Conservation (phyloP, 1,140 invertebrate genomes). For the Nilaparvata lugens region DNA sequence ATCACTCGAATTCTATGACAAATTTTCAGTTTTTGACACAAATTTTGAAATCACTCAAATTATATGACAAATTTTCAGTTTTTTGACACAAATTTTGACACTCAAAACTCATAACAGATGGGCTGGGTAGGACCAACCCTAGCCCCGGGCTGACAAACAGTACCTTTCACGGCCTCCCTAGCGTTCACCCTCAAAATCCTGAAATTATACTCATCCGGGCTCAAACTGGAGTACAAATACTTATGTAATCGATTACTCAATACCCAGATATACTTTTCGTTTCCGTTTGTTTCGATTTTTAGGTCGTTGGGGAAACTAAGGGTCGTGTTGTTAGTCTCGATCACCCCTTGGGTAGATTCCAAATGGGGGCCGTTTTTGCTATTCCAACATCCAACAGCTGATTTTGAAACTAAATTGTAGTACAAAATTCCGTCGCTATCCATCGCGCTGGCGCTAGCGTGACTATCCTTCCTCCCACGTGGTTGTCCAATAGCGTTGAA, state of each 20-base stretch:
- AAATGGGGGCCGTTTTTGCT: conserved; percentile 32
- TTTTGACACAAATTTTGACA: too few relatives aligned
- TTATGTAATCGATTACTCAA: conserved; percentile 62
- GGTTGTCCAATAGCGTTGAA: conserved; percentile 49
- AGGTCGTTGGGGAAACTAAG: conserved; percentile 71
- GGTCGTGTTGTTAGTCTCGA: conserved; percentile 46
- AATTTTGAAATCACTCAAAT: too few relatives aligned
- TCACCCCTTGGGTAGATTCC: conserved; percentile 47
- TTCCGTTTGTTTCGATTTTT: conserved; percentile 53
- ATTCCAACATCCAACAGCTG: conserved; percentile 71
- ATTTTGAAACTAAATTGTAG: conserved; percentile 61
- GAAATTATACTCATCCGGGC: conserved; percentile 58
- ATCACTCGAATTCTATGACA: too few relatives aligned
- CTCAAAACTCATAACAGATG: too few relatives aligned
- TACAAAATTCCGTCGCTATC: conserved; percentile 57
- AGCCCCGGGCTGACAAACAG: conserved; percentile 52
- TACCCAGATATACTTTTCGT: conserved; percentile 59
- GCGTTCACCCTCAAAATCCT: conserved; percentile 53
- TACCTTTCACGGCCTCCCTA: conserved; percentile 47
- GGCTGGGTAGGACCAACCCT: neutral
- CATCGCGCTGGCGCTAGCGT: conserved; percentile 54
- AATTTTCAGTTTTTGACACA: too few relatives aligned
- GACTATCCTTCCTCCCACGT: conserved; percentile 46
- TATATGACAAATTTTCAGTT: too few relatives aligned
- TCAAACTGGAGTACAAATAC: conserved; percentile 56